Evolutionary conservation across 64 coral and sea anemone species (phyloP).

Genomic region (Porites australiensis): DNA sequence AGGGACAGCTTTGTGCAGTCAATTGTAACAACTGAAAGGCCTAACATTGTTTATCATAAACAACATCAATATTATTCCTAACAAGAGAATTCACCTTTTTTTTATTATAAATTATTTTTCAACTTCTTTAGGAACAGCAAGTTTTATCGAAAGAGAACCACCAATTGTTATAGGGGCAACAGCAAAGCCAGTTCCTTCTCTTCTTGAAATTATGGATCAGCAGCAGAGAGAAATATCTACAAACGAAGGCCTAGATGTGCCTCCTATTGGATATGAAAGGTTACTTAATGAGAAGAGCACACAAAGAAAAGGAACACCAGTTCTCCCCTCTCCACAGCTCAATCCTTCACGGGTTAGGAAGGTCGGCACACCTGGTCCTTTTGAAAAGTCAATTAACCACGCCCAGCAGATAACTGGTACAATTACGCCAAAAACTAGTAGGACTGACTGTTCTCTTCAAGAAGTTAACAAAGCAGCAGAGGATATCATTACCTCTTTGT

Average conservation of each 20-base stretch:
- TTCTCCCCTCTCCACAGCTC: neutral
- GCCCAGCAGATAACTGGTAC: conserved; percentile 19
- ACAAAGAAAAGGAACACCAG: neutral
- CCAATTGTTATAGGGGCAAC: neutral
- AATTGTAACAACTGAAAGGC: no score
- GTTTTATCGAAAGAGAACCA: no score
- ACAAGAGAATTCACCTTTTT: no score
- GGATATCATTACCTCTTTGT: conserved; percentile 44
- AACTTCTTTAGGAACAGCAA: no score
- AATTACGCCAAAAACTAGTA: neutral
- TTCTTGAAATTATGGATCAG: conserved; percentile 30
- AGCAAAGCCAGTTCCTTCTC: neutral
- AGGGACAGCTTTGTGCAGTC: no score
- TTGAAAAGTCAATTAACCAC: conserved; percentile 71
- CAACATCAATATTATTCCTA: no score
- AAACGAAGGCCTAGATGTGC: neutral
- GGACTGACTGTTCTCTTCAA: neutral
- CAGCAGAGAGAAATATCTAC: conserved; percentile 17
- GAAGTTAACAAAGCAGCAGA: conserved; percentile 78
- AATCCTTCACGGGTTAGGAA: conserved; percentile 20
- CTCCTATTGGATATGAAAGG: neutral
- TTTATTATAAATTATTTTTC: no score
- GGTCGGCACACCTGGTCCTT: conserved; percentile 53
- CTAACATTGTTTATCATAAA: no score
- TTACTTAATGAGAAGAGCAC: neutral